Base-by-base conservation (phyloP, 64 coral and sea anemone species). In the Dendronephthya gigantea region DNA sequence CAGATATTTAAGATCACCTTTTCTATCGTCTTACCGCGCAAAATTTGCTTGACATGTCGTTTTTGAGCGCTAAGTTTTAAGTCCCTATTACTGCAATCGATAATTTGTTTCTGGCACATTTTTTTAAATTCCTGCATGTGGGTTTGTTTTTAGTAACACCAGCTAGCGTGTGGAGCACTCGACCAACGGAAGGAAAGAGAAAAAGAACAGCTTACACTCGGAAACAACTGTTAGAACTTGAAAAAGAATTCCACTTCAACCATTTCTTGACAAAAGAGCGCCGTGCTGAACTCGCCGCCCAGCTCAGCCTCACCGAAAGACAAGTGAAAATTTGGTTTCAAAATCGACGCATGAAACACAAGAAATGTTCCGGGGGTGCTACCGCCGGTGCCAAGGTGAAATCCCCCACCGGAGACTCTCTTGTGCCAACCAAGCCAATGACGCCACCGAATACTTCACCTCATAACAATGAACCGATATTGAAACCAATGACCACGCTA, bases 281-380 rank as follows among this genome's bases (percentile, higher is more conserved):
- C 40, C 88, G 95, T 84, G 90, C 95, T 35, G 95, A 98, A 82
- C 93, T 98, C 87, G 95, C 95, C 36, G 85, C 89, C 16, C 95
- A 98, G 70, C 59, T 98, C 68, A 98, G 89, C 32, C 90, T 98
- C 35, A 98, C 95, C 7, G 95, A 98, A 88, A 85, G 95, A 48
- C 95, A 98, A 76, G 95, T 98, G 33, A 98, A 98, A 92, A 98
- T 98, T 82, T 98, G 95, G 95, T 98, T 98, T 87, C 95, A 98
- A 70, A 98, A 98, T 86, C 76, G 95, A 85, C 81, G 95, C 31
- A 98, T 98, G 95, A 98, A 98, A 89, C 90, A 92, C 88, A 98
- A 98, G 86, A 98, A 98, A 89, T 93, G 91, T 83, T 90, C 95
- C 35, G 72, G 72, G 32, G 32, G 2, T 39, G 72, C 31, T 34